A percentile compares a stretch with the other conserved stretches of the same genome.
Evolutionary conservation across 1,140 invertebrate species (phyloP).

Genomic region (Zaprionus nigranus): DNA sequence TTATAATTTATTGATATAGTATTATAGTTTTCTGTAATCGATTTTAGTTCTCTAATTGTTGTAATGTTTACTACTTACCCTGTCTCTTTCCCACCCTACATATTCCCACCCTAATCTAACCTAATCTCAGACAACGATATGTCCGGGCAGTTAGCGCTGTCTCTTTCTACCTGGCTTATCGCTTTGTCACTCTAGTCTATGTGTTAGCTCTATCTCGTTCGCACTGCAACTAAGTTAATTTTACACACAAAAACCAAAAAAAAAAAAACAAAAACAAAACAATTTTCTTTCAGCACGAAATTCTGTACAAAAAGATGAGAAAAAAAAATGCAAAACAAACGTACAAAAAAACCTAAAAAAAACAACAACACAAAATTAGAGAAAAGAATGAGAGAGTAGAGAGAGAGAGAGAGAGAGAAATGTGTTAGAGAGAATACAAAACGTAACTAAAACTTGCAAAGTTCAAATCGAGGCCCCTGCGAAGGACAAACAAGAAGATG

Average conservation of each 20-base stretch:
- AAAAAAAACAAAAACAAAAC: conserved; percentile 32
- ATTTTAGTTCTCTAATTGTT: conserved; percentile 26
- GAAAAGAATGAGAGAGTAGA: conserved; percentile 30
- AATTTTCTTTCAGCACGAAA: conserved; percentile 75
- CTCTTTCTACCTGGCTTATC: conserved; percentile 30
- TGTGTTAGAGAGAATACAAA: conserved; percentile 31
- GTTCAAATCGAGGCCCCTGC: conserved; percentile 42
- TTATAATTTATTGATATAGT: conserved; percentile 53
- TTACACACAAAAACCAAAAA: conserved; percentile 13
- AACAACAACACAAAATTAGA: conserved; percentile 27
- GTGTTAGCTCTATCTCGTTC: conserved; percentile 32
- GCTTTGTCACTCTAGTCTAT: conserved; percentile 23
- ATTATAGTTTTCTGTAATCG: conserved; percentile 62
- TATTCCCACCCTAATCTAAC: no score
- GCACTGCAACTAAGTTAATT: conserved; percentile 52
- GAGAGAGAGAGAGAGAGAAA: conserved; percentile 18
- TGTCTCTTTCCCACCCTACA: not conserved
- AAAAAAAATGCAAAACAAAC: conserved; percentile 33
- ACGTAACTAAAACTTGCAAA: conserved; percentile 35
- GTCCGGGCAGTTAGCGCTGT: conserved; percentile 12
- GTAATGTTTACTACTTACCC: conserved; percentile 17
- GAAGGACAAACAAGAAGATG: conserved; percentile 60
- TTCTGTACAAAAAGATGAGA: conserved; percentile 67
- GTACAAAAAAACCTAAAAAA: conserved; percentile 55
- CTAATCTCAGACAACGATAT: conserved; percentile 19